phyloP scores from a whole-genome alignment of 2,888 invertebrate genomes.

The Crepidodera aurea region DNA sequence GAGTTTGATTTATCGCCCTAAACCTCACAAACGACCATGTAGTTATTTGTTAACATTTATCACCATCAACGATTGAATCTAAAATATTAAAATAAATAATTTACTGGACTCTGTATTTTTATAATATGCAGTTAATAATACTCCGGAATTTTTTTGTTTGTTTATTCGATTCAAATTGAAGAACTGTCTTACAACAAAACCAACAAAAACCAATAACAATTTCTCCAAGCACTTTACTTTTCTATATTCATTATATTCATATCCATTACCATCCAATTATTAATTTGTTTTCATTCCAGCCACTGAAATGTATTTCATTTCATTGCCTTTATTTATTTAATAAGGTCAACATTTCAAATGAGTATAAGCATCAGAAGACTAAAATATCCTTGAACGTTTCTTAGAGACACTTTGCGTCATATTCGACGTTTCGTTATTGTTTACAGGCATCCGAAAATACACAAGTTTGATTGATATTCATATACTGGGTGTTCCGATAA shows the following conservation, averaged over 20 bases:
- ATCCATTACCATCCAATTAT: neutral
- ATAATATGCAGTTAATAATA: too few species aligned
- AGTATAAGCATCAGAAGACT: constrained; percentile 3
- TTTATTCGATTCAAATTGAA: too few species aligned
- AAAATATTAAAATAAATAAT: too few species aligned
- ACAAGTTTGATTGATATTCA: too few species aligned
- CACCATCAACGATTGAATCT: too few species aligned
- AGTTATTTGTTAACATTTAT: too few species aligned
- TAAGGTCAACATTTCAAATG: constrained; percentile 11
- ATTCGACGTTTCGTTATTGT: neutral
- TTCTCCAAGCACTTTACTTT: neutral
- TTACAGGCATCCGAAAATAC: neutral
- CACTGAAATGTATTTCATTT: constrained; percentile 9
- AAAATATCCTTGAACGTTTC: neutral
- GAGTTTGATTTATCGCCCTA: too few species aligned
- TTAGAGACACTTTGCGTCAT: neutral
- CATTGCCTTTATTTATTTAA: constrained; percentile 17
- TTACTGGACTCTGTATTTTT: too few species aligned
- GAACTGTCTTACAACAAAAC: too few species aligned
- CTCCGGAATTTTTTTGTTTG: too few species aligned
- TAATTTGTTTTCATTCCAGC: constrained; percentile 1
- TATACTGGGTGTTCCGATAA: too few species aligned
- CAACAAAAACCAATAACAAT: neutral
- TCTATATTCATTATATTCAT: constrained; percentile 1
- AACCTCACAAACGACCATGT: too few species aligned